These are phyloP conservation scores for Enteromius viviparus DNA, from an alignment of 2,797 vertebrate genomes.

Conservation along the genomic window DNA sequence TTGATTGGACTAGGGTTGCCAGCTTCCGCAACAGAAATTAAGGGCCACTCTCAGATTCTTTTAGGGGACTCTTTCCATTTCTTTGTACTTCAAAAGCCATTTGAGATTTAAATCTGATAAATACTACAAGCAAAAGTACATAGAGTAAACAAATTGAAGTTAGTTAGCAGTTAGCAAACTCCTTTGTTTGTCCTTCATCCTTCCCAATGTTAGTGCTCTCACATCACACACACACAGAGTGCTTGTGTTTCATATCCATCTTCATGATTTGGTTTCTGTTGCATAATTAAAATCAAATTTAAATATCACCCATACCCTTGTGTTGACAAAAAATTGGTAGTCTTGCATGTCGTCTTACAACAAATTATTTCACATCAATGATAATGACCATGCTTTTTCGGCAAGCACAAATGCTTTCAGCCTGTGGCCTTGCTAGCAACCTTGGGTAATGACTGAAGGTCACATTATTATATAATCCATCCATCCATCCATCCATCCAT, in stretches of 20 bases:
- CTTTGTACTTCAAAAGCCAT: neutral
- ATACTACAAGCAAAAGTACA: neutral
- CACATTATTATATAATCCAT: constrained; percentile 27
- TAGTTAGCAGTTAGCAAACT: neutral
- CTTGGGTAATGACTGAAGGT: neutral
- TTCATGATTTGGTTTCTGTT: neutral
- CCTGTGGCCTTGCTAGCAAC: neutral
- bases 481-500: constrained; percentile 8
- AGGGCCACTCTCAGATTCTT: neutral
- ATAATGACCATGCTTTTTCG: constrained; percentile 21
- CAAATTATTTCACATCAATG: constrained; percentile 25
- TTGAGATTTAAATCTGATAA: neutral
- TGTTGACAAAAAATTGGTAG: neutral
- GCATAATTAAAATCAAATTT: neutral
- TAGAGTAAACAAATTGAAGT: neutral
- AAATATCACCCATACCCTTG: neutral
- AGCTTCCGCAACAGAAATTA: neutral
- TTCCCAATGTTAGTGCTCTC: neutral
- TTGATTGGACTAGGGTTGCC: neutral
- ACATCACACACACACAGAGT: neutral
- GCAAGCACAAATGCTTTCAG: constrained; percentile 20
- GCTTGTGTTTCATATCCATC: neutral
- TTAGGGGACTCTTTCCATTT: neutral
- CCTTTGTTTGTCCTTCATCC: neutral
- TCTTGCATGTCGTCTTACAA: neutral